phyloP scores from a whole-genome alignment of 2,113 vertebrate genomes.

The Sclerurus mexicanus region DNA sequence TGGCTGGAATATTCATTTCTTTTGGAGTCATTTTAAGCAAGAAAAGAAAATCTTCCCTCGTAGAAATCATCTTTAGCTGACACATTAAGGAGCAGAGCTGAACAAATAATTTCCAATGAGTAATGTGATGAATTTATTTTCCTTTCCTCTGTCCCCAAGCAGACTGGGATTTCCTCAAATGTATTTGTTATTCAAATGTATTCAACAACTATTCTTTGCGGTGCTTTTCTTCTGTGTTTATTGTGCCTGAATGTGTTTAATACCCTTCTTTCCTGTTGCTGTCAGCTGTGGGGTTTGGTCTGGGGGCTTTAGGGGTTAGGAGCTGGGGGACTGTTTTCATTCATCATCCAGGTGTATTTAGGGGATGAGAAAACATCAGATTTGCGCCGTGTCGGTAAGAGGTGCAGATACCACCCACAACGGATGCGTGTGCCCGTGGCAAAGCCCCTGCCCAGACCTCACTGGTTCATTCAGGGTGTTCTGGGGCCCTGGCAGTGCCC shows the following conservation, averaged over 20 bases:
- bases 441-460: background rate
- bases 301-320: background rate
- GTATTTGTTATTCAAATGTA: slow-evolving; percentile 61
- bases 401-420: fast-evolving
- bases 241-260: background rate
- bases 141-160: slow-evolving; percentile 27
- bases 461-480: too few species aligned
- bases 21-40: slow-evolving; percentile 44
- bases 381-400: fast-evolving
- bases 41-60: slow-evolving; percentile 60
- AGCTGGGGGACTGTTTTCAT: background rate
- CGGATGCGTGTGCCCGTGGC: fast-evolving
- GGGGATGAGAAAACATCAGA: background rate
- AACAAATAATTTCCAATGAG: slow-evolving; percentile 57
- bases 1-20: slow-evolving; percentile 67
- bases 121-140: slow-evolving; percentile 55
- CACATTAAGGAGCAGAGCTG: slow-evolving; percentile 46
- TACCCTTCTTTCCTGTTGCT: background rate
- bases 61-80: slow-evolving; percentile 58
- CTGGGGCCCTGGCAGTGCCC: background rate
- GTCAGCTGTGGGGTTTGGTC: background rate
- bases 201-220: slow-evolving; percentile 37
- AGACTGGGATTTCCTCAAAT: slow-evolving; percentile 59
- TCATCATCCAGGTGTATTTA: background rate
- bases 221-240: slow-evolving; percentile 11